These are phyloP conservation scores for Sebastes diaconus DNA, from an alignment of 2,797 vertebrate genomes.

Conservation along the genomic window DNA sequence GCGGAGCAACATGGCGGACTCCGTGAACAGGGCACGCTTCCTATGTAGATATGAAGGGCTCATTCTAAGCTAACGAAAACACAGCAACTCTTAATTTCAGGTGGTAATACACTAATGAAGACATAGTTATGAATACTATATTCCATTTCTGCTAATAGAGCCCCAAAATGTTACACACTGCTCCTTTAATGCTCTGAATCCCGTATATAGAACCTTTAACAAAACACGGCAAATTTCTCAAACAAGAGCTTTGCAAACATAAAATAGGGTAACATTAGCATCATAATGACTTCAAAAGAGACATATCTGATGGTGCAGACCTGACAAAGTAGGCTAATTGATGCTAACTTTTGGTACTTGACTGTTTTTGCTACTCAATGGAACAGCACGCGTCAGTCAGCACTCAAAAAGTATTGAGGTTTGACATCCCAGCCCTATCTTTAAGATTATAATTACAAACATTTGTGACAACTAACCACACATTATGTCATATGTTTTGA, in stretches of 20 bases:
- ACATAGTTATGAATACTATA: too few species aligned
- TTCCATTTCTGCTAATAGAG: too few species aligned
- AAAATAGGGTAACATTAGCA: not conserved
- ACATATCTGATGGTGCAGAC: not conserved
- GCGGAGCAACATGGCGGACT: too few species aligned
- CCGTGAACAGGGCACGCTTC: too few species aligned
- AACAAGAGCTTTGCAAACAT: not conserved
- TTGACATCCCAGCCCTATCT: not conserved
- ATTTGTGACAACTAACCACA: not conserved
- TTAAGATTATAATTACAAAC: not conserved
- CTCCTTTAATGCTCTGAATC: too few species aligned
- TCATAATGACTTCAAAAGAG: not conserved
- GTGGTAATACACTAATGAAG: too few species aligned
- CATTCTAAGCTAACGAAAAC: too few species aligned
- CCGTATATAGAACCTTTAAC: too few species aligned
- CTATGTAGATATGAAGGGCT: too few species aligned
- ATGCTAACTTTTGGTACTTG: not conserved
- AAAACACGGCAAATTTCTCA: not conserved
- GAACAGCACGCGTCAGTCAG: not conserved
- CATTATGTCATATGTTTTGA: not conserved
- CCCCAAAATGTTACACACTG: too few species aligned
- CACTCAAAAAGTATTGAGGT: not conserved
- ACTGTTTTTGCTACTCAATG: not conserved
- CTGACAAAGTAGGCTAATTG: not conserved
- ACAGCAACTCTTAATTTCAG: too few species aligned